Evolutionary conservation across 2,113 vertebrate species (phyloP).

Genomic region (Platysternon megacephalum): DNA sequence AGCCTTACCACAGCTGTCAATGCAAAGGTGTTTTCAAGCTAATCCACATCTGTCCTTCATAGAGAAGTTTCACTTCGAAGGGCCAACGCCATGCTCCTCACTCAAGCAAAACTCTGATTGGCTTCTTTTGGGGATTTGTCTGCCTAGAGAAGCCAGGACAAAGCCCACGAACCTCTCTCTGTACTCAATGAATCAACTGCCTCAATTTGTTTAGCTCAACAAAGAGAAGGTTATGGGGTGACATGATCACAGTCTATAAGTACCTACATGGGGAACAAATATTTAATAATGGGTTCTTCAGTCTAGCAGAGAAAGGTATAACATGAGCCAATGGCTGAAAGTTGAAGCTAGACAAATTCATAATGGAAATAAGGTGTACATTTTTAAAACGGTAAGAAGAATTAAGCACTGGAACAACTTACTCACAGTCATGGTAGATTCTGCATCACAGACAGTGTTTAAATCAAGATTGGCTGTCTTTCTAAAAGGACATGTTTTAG

Average conservation of each 20-base stretch:
- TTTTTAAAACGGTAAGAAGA: neutral
- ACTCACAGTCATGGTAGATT: neutral
- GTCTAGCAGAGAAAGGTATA: neutral
- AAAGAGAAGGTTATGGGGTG: neutral
- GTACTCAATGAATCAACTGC: constrained; percentile 8
- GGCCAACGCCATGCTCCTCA: neutral
- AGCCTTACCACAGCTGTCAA: neutral
- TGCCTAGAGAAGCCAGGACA: constrained; percentile 30
- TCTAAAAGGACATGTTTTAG: neutral
- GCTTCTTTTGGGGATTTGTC: constrained; percentile 26
- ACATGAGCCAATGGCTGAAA: neutral
- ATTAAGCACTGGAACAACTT: neutral
- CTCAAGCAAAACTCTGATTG: constrained; percentile 16
- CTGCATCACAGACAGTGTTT: neutral
- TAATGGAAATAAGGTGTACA: neutral
- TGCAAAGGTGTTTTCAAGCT: constrained; percentile 3
- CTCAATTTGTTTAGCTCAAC: neutral
- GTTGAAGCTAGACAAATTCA: neutral
- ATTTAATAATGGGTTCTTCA: neutral
- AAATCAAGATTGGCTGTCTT: neutral
- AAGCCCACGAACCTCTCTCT: constrained; percentile 27
- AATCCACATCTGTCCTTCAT: constrained; percentile 10
- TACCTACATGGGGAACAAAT: neutral
- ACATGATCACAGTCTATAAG: neutral
- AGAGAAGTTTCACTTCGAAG: neutral